These are phyloP conservation scores for Oncorhynchus clarkii DNA, from an alignment of 2,113 vertebrate genomes.

Conservation along the genomic window DNA sequence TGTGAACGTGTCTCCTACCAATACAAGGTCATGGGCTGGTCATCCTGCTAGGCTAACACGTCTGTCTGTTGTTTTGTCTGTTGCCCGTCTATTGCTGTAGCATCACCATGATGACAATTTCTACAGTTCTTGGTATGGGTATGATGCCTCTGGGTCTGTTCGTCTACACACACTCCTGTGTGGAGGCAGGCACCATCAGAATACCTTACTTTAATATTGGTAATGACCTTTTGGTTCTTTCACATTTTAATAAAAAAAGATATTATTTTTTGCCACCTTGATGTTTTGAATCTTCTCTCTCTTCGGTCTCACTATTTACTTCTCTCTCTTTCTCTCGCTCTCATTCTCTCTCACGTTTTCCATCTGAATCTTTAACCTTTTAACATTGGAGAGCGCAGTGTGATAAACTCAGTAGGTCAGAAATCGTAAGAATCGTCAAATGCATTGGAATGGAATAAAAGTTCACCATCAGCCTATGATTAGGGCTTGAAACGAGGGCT, in stretches of 20 bases:
- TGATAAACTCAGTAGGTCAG: too few species aligned
- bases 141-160: constrained; percentile 63
- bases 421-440: too few species aligned
- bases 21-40: not conserved
- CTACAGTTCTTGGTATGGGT: constrained; percentile 57
- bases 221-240: constrained; percentile 8
- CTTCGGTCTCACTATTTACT: too few species aligned
- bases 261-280: too few species aligned
- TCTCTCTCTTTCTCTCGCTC: too few species aligned
- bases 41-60: not conserved
- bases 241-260: too few species aligned
- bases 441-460: too few species aligned
- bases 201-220: constrained; percentile 62
- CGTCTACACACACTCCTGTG: constrained; percentile 54
- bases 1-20: not conserved
- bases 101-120: constrained; percentile 61
- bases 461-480: not conserved
- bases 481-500: not conserved
- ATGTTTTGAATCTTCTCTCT: too few species aligned
- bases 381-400: not conserved
- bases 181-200: constrained; percentile 38
- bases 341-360: not conserved
- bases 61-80: not conserved
- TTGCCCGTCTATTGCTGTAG: constrained; percentile 39
- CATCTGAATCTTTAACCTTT: not conserved